Conservation (phyloP, 2,113 vertebrate genomes). For the Seriola rivoliana region DNA sequence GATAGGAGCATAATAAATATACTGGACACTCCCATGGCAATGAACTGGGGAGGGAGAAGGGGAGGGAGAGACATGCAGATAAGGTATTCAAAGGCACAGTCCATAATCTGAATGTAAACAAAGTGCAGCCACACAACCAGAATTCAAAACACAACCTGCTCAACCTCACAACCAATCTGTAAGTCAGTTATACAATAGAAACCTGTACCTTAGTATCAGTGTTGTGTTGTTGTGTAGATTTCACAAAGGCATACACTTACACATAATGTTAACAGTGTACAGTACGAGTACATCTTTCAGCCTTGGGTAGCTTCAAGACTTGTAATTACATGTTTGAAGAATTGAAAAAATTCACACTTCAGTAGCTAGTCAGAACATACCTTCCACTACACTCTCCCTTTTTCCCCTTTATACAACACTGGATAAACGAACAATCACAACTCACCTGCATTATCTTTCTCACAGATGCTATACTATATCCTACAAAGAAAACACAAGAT, state of each 20-base stretch:
- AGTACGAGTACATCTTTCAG: not conserved
- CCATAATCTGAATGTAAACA: not conserved
- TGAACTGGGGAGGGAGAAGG: constrained; percentile 77
- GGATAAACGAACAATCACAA: not conserved
- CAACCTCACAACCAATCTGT: no score
- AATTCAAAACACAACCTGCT: not conserved
- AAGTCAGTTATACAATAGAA: no score
- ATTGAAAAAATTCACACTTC: constrained; percentile 16
- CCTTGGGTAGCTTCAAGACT: not conserved
- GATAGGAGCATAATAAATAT: constrained; percentile 87
- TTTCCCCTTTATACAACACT: not conserved
- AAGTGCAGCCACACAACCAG: not conserved
- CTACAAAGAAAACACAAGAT: constrained; percentile 71
- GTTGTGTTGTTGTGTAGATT: no score
- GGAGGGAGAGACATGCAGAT: not conserved
- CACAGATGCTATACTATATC: constrained; percentile 83
- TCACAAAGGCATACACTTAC: no score
- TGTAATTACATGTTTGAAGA: constrained; percentile 45
- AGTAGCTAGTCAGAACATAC: not conserved
- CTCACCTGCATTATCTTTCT: constrained; percentile 94
- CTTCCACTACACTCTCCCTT: not conserved
- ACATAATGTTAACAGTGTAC: not conserved
- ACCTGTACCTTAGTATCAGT: no score
- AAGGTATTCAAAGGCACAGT: not conserved
- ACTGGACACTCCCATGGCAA: constrained; percentile 88